These are phyloP conservation scores for Galerucella nymphaeae DNA, from an alignment of 2,888 invertebrate species.

Conservation along the genomic window DNA sequence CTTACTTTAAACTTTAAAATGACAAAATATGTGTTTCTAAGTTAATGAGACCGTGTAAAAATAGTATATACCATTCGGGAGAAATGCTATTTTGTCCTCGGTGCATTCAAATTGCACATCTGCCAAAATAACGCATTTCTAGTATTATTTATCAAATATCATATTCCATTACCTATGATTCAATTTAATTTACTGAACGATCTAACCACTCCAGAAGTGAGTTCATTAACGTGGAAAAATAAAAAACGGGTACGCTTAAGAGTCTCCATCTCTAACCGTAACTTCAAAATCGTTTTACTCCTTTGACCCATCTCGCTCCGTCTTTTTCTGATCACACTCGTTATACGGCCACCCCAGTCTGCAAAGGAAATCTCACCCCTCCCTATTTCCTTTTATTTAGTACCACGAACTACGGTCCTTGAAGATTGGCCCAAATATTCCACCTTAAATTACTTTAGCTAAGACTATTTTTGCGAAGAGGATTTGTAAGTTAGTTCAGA, in stretches of 20 bases:
- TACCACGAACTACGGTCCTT: neutral
- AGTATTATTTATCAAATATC: too few relatives aligned
- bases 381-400: neutral
- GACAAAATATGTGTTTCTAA: too few relatives aligned
- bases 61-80: too few relatives aligned
- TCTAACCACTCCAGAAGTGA: neutral
- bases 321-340: constrained; percentile 4
- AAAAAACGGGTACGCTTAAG: neutral
- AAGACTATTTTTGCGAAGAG: too few relatives aligned
- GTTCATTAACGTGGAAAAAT: neutral
- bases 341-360: neutral
- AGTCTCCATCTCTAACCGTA: neutral
- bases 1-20: too few relatives aligned
- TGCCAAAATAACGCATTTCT: too few relatives aligned
- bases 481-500: too few relatives aligned
- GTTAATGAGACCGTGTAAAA: too few relatives aligned
- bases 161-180: too few relatives aligned
- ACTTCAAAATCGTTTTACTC: neutral
- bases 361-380: neutral
- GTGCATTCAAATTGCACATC: too few relatives aligned
- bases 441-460: neutral
- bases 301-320: neutral
- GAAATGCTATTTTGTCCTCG: too few relatives aligned
- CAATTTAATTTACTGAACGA: too few relatives aligned
- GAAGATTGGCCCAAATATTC: neutral